A percentile compares a stretch with the other conserved stretches of the same genome.
Conservation (phyloP, 2,797 vertebrate species). For the Pseudocheirus occidentalis region DNA sequence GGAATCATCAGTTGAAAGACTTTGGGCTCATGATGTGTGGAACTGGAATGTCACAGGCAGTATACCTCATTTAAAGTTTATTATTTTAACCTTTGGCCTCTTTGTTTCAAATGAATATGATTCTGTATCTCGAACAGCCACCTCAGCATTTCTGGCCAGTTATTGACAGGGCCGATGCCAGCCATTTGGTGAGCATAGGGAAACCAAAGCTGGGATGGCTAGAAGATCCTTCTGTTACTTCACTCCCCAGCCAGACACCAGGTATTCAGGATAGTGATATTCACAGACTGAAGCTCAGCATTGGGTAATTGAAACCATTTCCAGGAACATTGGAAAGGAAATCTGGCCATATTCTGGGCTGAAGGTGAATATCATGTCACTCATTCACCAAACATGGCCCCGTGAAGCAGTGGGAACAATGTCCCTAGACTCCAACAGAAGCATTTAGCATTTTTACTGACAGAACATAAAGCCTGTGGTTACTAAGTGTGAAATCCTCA, state of each 20-base stretch:
- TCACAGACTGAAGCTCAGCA: slow-evolving; percentile 69
- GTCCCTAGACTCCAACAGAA: slow-evolving; percentile 78
- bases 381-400: slow-evolving; percentile 56
- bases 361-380: slow-evolving; percentile 74
- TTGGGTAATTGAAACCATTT: slow-evolving; percentile 77
- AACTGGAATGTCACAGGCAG: slow-evolving; percentile 64
- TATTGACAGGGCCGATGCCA: slow-evolving; percentile 35
- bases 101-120: slow-evolving; percentile 62
- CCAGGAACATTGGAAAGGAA: slow-evolving; percentile 66
- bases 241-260: slow-evolving; percentile 54
- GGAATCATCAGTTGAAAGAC: slow-evolving; percentile 73
- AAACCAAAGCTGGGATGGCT: slow-evolving; percentile 57
- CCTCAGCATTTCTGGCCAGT: slow-evolving; percentile 57
- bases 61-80: slow-evolving; percentile 71
- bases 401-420: slow-evolving; percentile 70
- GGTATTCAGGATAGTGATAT: slow-evolving; percentile 53
- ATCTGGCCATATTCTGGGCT: slow-evolving; percentile 54
- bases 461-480: slow-evolving; percentile 77
- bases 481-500: slow-evolving; percentile 82
- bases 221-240: slow-evolving; percentile 52
- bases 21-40: slow-evolving; percentile 62
- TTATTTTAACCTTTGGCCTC: slow-evolving; percentile 70
- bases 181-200: slow-evolving; percentile 56
- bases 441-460: slow-evolving; percentile 79
- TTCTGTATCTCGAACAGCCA: slow-evolving; percentile 58